phyloP scores from a whole-genome alignment of 1,140 invertebrate species.

The Dolichoris vasculosae region DNA sequence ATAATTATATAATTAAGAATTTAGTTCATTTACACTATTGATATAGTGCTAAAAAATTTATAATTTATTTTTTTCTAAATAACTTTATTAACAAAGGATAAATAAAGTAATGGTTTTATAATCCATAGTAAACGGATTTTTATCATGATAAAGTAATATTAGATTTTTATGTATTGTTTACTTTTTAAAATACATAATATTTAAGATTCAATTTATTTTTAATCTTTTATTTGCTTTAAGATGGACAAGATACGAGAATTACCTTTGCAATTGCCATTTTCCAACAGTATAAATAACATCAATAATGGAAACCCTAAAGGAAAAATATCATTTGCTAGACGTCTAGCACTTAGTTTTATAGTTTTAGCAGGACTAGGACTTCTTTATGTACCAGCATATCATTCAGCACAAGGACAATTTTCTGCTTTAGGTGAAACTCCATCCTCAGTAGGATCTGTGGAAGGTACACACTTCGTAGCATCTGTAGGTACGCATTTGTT shows the following conservation, averaged over 20 bases:
- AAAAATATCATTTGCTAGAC: constrained; percentile 66
- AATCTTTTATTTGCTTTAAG: constrained; percentile 54
- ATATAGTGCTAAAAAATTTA: no score
- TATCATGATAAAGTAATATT: not conserved
- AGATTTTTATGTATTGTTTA: not conserved
- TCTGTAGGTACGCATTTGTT: constrained; percentile 68
- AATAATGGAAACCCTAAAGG: constrained; percentile 61
- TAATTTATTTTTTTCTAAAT: no score
- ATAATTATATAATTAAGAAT: no score
- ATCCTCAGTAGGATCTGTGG: constrained; percentile 60
- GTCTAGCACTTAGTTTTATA: constrained; percentile 67
- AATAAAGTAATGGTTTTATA: no score
- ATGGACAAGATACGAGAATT: constrained; percentile 65
- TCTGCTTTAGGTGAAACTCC: constrained; percentile 70
- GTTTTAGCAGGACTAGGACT: constrained; percentile 66
- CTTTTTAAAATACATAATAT: not conserved
- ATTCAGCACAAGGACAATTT: constrained; percentile 69
- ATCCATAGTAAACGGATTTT: no score
- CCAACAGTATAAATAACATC: constrained; percentile 55
- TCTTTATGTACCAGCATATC: constrained; percentile 71
- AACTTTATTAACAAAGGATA: no score
- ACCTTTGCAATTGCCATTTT: constrained; percentile 64
- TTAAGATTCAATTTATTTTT: not conserved
- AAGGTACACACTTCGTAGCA: constrained; percentile 61
- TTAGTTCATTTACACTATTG: no score